Evolutionary conservation across 2,888 invertebrate species (phyloP), one percentile per base, ranked within the genome.

Genomic region (Sepioteuthis lessoniana): DNA sequence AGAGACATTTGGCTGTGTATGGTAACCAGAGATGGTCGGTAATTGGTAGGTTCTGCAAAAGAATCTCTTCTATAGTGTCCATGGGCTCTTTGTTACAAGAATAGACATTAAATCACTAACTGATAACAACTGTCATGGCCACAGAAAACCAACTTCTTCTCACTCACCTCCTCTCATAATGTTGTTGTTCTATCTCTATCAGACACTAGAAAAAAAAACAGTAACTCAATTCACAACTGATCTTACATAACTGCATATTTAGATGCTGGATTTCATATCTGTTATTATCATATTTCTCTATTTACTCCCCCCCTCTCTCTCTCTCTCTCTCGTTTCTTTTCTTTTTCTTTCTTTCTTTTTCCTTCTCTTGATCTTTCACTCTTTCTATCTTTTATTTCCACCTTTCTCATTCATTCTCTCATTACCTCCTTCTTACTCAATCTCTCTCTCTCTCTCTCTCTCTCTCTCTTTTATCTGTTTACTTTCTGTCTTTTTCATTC

Each of bases 101-200:
- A 76, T 76, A 35, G 76, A 76, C 35, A 35, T 16, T 76, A 76
- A 76, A 76, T 76, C 76, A 35, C 35, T n/a, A 76, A 35, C 76
- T 76, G 76, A 76, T 76, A 76, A 76, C 76, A 35, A 76, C 76
- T 76, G 76, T 76, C 76, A 76, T 76, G 31, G 76, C 76, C 76
- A n/a, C 76, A 76, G 76, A n/a, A n/a, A 76, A n/a, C 76, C n/a
- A n/a, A 76, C 76, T 76, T 76, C 76, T n/a, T 76, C n/a, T 76
- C 35, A 16, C 76, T 76, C n/a, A n/a, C 76, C 76, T 35, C 76
- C 76, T n/a, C 35, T 76, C 13, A 76, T 35, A 76, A 76, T 76
- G 76, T 16, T n/a, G 31, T 76, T 76, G n/a, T 76, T 16, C n/a
- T 76, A n/a, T 35, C n/a, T 76, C 16, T 76, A 76, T 76, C 76